Percentiles rank a stretch among this genome's conserved stretches.
phyloP scores from a whole-genome alignment of 92 coral and sea anemone species.

The Epizoanthus fatuus region DNA sequence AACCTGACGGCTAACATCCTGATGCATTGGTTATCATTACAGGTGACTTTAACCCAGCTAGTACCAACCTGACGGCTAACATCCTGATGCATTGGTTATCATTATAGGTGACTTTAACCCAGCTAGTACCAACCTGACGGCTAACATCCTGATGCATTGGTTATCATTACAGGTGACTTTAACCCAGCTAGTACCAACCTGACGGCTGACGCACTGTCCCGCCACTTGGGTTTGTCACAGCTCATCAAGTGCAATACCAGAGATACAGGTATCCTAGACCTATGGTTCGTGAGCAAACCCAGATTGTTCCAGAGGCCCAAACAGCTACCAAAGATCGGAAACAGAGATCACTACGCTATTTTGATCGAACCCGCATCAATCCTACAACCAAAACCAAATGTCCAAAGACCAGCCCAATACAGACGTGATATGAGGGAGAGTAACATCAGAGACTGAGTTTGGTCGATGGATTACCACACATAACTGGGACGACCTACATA shows the following conservation, averaged over 20 bases:
- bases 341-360: constrained; percentile 25
- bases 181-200: constrained; percentile 15
- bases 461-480: no score
- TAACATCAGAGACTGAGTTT: no score
- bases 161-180: constrained; percentile 17
- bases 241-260: constrained; percentile 19
- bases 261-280: not conserved
- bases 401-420: not conserved
- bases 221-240: constrained; percentile 16
- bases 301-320: constrained; percentile 16
- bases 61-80: not conserved
- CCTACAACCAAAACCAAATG: not conserved
- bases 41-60: constrained; percentile 24
- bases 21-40: constrained; percentile 30
- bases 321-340: constrained; percentile 44
- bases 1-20: no score
- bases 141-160: constrained; percentile 43
- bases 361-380: not conserved
- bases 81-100: constrained; percentile 41
- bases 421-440: no score
- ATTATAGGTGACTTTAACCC: constrained; percentile 30
- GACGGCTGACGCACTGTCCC: not conserved
- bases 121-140: not conserved
- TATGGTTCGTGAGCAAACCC: constrained; percentile 17
- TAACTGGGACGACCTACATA: no score